Conservation (phyloP, 2,113 vertebrate genomes). For the Eidolon helvum region DNA sequence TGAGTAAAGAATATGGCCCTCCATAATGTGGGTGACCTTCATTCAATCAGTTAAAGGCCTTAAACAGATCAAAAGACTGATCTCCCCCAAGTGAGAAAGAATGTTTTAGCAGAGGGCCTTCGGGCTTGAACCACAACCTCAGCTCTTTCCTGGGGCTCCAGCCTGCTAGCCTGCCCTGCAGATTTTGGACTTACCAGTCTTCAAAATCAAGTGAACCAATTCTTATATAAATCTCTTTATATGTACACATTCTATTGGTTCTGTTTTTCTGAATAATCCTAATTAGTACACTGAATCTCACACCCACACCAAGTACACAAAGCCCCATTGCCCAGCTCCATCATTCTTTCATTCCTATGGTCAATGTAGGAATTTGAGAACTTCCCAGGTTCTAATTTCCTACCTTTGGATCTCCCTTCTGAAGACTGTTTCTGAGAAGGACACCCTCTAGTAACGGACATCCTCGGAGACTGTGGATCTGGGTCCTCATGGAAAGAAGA, state of each 20-base stretch:
- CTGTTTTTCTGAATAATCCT: not conserved
- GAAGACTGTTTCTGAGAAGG: not conserved
- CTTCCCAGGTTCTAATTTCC: not conserved
- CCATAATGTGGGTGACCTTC: not conserved
- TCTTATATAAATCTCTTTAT: not conserved
- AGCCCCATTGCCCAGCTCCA: not conserved
- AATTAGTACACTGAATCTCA: not conserved
- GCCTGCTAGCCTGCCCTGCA: not conserved
- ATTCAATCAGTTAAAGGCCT: not conserved
- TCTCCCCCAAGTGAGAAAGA: not conserved
- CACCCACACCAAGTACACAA: too few relatives aligned
- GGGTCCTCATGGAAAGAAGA: not conserved
- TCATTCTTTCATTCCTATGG: not conserved
- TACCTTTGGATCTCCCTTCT: not conserved
- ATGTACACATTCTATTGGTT: too few relatives aligned
- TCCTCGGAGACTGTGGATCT: not conserved
- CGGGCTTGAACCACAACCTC: not conserved
- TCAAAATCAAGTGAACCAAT: not conserved
- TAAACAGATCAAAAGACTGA: not conserved
- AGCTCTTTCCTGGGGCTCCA: not conserved
- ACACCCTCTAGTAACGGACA: not conserved
- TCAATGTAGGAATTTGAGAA: not conserved
- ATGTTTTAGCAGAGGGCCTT: not conserved
- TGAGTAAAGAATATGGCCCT: not conserved
- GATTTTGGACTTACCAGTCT: not conserved